Base-by-base conservation (phyloP, 2,113 vertebrate species). In the Sturnus vulgaris region DNA sequence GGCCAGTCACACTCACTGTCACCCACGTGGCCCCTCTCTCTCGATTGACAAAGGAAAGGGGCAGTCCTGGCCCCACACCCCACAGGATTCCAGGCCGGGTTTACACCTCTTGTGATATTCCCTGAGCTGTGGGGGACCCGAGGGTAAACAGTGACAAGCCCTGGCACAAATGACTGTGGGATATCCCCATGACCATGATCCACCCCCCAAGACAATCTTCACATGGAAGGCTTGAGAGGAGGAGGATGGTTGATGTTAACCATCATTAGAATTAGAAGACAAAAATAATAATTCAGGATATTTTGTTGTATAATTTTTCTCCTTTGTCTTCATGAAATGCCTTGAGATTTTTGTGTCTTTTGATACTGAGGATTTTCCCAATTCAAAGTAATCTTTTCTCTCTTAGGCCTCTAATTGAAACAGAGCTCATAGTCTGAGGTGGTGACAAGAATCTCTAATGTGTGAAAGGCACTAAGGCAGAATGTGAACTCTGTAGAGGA, bases 91-190 rank as follows among this genome's bases (percentile, higher is more conserved):
- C 24, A 22, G 53, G 30, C 44, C 0, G 2, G 50, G 35, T 27
- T 69, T 69, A 12, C 9, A 12, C 9, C 7, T 82, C 31, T 42
- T 12, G 5, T 35, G 31, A 5, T 60, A 49, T 12, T 19, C 30
- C 10, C 20, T 60, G 20, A 71, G 31, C 31, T 0, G 0, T 28
- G 12, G 10, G 12, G 20, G 27, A 7, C 9, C 12, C 0, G 0
- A 3, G 20, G 16, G 7, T 2, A 39, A 42, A 42, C 31, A 42
- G 24, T 70, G 44, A 30, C 19, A 35, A 10, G 35, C 52, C 19
- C 15, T 42, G 31, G 31, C 31, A 44, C 35, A 35, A 24, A 60
- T 44, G 15, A 35, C 37, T 3, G 12, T 50, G 30, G 25, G 12
- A 31, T 52, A 44, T 50, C 9, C 35, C 46, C 11, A 11, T 40